Base-by-base conservation (phyloP, 2,888 invertebrate genomes). In the Sisyra nigra region DNA sequence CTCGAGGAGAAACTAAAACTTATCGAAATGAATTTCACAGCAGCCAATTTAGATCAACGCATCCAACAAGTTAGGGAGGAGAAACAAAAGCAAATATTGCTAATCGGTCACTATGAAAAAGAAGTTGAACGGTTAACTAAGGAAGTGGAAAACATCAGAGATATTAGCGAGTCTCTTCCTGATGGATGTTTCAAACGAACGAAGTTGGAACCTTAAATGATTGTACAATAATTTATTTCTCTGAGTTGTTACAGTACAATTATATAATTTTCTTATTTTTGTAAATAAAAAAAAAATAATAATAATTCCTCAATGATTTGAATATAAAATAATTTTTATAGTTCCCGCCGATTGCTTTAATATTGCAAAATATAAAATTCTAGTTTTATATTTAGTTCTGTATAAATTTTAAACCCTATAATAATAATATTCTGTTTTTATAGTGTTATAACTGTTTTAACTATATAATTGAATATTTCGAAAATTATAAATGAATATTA, bases 141-240 rank as follows among this genome's bases (percentile, higher is more conserved):
- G 2, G 89, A 93, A 60, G 91, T 93, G 3, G 71, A 74, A 6
- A 91, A 89, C 57, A 76, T 93, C 41, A 78, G 80, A 53, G 74
- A 78, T 41, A 92, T 94, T 51, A 69, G 80, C 2, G 74, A 77
- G 42, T 74, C 86, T 44, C 68, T 94, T 47, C 94, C 93, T 0
- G 69, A 71, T 1, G 72, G 72, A 2, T 93, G 93, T 61, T 86
- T 77, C 65, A 85, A 83, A 57, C 71, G 78, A 50, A 70, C 80
- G 42, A 75, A 77, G 48, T 67, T 89, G 32, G 89, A 91, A 58
- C 81, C 81, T 5, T 72, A 63, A 57, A 44, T 15, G 44, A 33
- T 36, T 18, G 10, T 15, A 17, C 11, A 3, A 37, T 11, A 37
- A 11, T 37, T 37, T 37, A 17, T 37, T 19, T n/a, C 8, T 19